Percentiles rank a stretch among this genome's conserved stretches.
phyloP scores from a whole-genome alignment of 2,113 vertebrate species.

The Glareola pratincola region DNA sequence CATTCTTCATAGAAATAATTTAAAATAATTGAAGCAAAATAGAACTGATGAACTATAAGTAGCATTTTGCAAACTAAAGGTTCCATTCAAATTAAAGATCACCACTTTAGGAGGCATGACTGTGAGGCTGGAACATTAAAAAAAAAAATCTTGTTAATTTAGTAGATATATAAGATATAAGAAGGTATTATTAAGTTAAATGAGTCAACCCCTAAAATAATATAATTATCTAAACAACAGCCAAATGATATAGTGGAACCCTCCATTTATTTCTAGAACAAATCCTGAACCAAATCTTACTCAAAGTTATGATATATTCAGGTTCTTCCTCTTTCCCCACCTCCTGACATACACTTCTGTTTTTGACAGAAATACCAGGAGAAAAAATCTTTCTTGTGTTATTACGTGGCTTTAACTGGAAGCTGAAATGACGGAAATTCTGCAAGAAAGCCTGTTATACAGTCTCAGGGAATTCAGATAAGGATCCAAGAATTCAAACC shows the following conservation, averaged over 20 bases:
- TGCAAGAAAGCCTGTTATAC: conserved; percentile 10
- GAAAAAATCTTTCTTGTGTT: background rate
- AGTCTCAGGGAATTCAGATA: conserved; percentile 25
- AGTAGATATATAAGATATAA: background rate
- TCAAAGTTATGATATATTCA: background rate
- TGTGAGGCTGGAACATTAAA: background rate
- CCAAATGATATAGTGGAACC: background rate
- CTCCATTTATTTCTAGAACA: background rate
- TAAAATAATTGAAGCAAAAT: background rate
- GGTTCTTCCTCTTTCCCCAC: background rate
- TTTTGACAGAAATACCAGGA: background rate
- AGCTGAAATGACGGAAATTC: background rate
- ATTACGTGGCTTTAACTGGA: conserved; percentile 7
- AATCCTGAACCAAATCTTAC: background rate
- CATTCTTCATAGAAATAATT: background rate
- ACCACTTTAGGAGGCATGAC: background rate
- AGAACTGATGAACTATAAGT: background rate
- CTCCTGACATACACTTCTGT: background rate
- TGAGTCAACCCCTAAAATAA: background rate
- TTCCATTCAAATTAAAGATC: background rate
- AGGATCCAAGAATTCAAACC: conserved; percentile 57
- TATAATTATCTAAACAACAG: background rate
- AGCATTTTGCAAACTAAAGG: background rate
- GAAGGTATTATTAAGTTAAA: background rate
- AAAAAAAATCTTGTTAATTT: background rate